Evolutionary conservation across 2,797 vertebrate genomes (phyloP), one percentile per base, ranked within the genome.

Genomic region (Sebastiscus albofasciatus): DNA sequence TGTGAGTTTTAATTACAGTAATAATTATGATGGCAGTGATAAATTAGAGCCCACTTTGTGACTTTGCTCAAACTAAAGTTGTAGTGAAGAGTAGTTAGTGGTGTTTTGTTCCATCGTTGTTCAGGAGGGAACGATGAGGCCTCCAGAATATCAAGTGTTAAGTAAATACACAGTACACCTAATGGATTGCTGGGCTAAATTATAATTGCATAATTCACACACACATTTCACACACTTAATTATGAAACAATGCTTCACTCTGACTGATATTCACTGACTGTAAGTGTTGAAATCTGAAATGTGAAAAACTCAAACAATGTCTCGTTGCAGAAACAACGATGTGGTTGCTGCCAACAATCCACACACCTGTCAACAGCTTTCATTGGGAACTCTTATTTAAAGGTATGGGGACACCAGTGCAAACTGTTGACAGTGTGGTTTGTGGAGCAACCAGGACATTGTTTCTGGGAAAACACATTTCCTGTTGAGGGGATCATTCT

Each of bases 1-100:
- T 69, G n/a, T 67, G 18, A 78, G 54, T 77, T 80, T 81, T 85
- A 85, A 74, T 78, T 84, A 66, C 39, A 58, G 31, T 72, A 70
- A 24, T 76, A 69, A 81, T 68, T 64, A 34, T 82, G 64, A 27
- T 74, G 69, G 52, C 18, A 22, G 54, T 6, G 72, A 62, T 85
- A 27, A 62, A 75, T 82, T 16, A 49, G 27, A 81, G 33, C 16
- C 22, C 10, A 55, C 61, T 77, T 39, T 79, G 55, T 39, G 58
- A 39, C 66, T 81, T 65, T 27, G 27, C 46, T 72, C 26, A 10
- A 75, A 58, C 67, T 55, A 2, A 56, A 65, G 75, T 18, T 6
- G n/a, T 10, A 9, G 60, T 31, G 36, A 18, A 14, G 4, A 31
- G 34, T 22, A 16, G 36, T 24, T 22, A 55, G 52, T 27, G 20